Evolutionary conservation across 2,113 vertebrate species (phyloP), one percentile per base, ranked within the genome.

Genomic region (Aythya baeri): DNA sequence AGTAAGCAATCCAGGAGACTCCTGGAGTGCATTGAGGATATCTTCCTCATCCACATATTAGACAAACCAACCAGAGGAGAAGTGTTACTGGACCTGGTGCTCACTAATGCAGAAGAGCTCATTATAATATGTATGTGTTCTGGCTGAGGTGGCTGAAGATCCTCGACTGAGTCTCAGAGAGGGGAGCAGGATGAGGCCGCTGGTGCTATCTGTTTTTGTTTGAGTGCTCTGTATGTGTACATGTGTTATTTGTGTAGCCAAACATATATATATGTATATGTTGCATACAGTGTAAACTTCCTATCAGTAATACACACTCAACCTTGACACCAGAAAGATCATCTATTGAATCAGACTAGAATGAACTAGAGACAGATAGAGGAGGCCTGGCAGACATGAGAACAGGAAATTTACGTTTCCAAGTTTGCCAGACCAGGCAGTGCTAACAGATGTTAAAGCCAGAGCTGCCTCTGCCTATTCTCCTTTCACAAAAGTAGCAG

Each of bases 271-370:
- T 38, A 17, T 7, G 4, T 49, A 29, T 23, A 7, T 52, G 31
- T 0, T 58, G 18, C 10, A 54, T 13, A 43, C 5, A 63, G 12
- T 70, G 7, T 15, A 62, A 71, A 38, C 16, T 21, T 6, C 7
- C 7, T 32, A 2, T 46, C 36, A 49, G 11, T 34, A 63, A 63
- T 13, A 50, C 6, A 26, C 0, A 0, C 6, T 73, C 15, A 73
- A 2, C 17, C 21, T 59, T 68, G 26, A 9, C 72, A 11, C 41
- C 58, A 11, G 17, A 17, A 17, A 65, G 32, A 73, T 9, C 1
- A 1, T 23, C 4, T 50, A 26, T 21, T 93, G 32, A 77, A 13
- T 46, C 3, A 3, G 17, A 71, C 9, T 31, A 77, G 32, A 4
- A 74, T 8, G 7, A 71, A 27, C 26, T 14, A 71, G 9, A 22